These are phyloP conservation scores for Agrotis exclamationis DNA, from an alignment of 2,888 invertebrate species.

Conservation along the genomic window DNA sequence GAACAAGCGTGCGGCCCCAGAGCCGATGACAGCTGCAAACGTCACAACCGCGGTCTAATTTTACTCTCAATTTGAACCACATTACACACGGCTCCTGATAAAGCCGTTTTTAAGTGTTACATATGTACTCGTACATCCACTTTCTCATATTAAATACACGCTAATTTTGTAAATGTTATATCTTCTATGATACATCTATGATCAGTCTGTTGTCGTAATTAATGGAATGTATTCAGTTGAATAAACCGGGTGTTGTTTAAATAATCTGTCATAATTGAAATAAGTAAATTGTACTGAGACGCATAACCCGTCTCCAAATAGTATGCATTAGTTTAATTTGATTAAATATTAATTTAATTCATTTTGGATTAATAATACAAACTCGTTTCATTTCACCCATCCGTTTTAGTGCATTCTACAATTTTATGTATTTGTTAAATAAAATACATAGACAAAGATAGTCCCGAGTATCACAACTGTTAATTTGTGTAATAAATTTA, in stretches of 20 bases:
- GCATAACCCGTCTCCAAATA: conserved; percentile 31
- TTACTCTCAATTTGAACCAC: conserved; percentile 33
- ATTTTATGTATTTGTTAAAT: conserved; percentile 5
- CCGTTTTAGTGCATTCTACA: conserved; percentile 20
- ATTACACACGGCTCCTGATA: conserved; percentile 53
- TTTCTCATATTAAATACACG: conserved; percentile 59
- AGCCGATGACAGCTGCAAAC: conserved; percentile 52
- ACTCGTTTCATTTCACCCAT: conserved; percentile 25
- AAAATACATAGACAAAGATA: conserved; percentile 21
- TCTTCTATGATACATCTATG: conserved; percentile 74
- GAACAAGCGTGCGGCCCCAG: conserved; percentile 35
- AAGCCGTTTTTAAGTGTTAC: conserved; percentile 54
- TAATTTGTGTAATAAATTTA: conserved; percentile 4
- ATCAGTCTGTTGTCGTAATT: conserved; percentile 80
- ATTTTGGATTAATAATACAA: conserved; percentile 9
- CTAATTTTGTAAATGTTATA: conserved; percentile 66
- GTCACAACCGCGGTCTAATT: conserved; percentile 58
- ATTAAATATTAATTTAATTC: conserved; percentile 10
- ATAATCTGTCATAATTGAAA: conserved; percentile 34
- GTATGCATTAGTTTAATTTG: conserved; percentile 3
- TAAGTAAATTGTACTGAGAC: conserved; percentile 30
- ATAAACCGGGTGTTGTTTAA: conserved; percentile 39
- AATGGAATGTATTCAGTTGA: conserved; percentile 80
- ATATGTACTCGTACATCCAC: conserved; percentile 57
- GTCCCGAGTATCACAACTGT: conserved; percentile 5